Base-by-base conservation (phyloP, 2,113 vertebrate genomes). In the Rhabdornis inornatus region DNA sequence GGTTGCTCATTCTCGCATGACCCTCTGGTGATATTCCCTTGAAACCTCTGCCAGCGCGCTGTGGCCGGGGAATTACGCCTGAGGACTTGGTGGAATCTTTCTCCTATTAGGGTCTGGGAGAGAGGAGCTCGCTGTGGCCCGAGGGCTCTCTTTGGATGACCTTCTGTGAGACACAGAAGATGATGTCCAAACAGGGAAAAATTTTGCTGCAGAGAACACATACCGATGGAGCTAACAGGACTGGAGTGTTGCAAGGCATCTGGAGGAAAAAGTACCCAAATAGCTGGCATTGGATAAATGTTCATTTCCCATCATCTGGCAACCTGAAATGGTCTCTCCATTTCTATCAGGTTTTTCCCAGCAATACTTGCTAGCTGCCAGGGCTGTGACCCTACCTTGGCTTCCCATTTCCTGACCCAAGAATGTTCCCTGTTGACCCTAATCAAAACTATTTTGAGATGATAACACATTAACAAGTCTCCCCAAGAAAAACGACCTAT, bases 391-490 rank as follows among this genome's bases (percentile, higher is more conserved):
- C 90, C 87, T 88, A 86, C 92, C 87, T 55, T 83, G 91, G 47
- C 82, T 95, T 96, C 85, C 64, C 68, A 65, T 95, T 89, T 95
- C 92, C 90, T 90, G 60, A 91, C 93, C 87, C 45, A 83, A 87
- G 79, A 90, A 93, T 94, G 95, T 66, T 95, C 92, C 85, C 79
- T 13, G 3, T 66, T 93, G 85, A 97, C 93, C 93, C 87, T 97
- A 94, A 96, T 96, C 91, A 97, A 90, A 95, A 79, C 59, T 97
- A 97, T 96, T 97, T 95, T 92, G 85, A 93, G 94, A 56, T 91
- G 93, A 93, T 96, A 95, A 95, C 25, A 7, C 90, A 95, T 93
- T 96, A 93, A 92, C 87, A 94, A 90, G 79, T 91, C 89, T 88
- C 82, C 94, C 93, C 84, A 95, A 95, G 90, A 95, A 96, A 95